phyloP scores from a whole-genome alignment of 2,113 vertebrate species.

The Callorhinus ursinus region DNA sequence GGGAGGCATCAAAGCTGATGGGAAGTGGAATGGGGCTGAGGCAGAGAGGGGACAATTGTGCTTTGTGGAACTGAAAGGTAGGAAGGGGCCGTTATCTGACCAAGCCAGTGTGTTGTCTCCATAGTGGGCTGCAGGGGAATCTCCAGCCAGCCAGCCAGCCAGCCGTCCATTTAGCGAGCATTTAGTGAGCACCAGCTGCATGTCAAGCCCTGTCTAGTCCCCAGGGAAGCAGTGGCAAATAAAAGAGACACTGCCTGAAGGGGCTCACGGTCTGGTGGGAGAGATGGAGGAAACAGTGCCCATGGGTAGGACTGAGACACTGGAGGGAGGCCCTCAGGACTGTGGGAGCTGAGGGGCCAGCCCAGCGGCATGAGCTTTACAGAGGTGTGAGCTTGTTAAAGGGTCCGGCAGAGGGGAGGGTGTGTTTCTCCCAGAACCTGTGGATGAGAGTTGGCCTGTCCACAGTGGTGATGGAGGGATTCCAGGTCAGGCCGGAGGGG shows the following conservation, averaged over 20 bases:
- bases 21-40: not conserved
- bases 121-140: not conserved
- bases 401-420: accelerated
- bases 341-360: not conserved
- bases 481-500: not conserved
- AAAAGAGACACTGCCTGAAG: not conserved
- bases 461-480: not conserved
- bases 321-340: not conserved
- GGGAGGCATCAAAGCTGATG: not conserved
- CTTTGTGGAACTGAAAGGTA: not conserved
- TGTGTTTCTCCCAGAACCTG: not conserved
- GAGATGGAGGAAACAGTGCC: not conserved
- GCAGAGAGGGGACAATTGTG: not conserved
- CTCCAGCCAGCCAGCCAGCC: too few relatives aligned
- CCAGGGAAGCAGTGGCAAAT: not conserved
- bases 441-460: not conserved
- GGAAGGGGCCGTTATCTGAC: not conserved
- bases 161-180: not conserved
- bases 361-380: not conserved
- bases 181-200: not conserved
- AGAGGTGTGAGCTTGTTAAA: not conserved
- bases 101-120: not conserved
- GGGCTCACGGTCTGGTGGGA: not conserved
- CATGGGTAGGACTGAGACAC: not conserved
- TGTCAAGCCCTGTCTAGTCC: not conserved